These are phyloP conservation scores for Homarus americanus DNA, from an alignment of 1,140 invertebrate species.

Conservation along the genomic window DNA sequence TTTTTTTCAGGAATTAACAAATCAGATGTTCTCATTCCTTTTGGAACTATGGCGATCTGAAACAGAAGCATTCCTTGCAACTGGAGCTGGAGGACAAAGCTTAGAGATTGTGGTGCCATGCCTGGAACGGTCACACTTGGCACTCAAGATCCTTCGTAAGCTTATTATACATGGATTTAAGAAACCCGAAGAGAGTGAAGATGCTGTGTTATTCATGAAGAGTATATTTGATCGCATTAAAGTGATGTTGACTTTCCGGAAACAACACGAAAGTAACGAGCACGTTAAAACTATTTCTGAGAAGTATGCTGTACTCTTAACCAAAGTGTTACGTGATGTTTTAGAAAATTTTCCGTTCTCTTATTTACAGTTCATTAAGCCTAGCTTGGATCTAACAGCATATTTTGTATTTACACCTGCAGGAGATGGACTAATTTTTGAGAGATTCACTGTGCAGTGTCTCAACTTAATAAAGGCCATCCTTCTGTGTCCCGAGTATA, in stretches of 20 bases:
- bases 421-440: constrained; percentile 87
- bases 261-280: constrained; percentile 76
- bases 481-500: constrained; percentile 87
- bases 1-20: constrained; percentile 71
- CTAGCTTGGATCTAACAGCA: constrained; percentile 88
- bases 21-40: constrained; percentile 72
- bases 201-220: constrained; percentile 87
- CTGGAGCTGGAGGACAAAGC: constrained; percentile 74
- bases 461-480: constrained; percentile 93
- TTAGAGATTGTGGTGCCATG: constrained; percentile 64
- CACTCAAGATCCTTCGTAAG: constrained; percentile 89
- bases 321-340: constrained; percentile 87
- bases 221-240: constrained; percentile 79
- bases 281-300: constrained; percentile 84
- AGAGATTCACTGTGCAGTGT: constrained; percentile 91
- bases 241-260: constrained; percentile 79
- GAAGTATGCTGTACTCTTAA: constrained; percentile 86
- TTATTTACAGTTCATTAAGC: constrained; percentile 88
- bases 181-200: constrained; percentile 85
- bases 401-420: constrained; percentile 91
- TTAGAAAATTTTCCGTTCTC: constrained; percentile 87
- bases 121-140: constrained; percentile 87
- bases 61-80: constrained; percentile 76
- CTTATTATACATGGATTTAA: constrained; percentile 89
- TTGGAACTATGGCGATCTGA: constrained; percentile 71